Base-by-base conservation (phyloP, 2,113 vertebrate genomes). In the Gymnarchus niloticus region DNA sequence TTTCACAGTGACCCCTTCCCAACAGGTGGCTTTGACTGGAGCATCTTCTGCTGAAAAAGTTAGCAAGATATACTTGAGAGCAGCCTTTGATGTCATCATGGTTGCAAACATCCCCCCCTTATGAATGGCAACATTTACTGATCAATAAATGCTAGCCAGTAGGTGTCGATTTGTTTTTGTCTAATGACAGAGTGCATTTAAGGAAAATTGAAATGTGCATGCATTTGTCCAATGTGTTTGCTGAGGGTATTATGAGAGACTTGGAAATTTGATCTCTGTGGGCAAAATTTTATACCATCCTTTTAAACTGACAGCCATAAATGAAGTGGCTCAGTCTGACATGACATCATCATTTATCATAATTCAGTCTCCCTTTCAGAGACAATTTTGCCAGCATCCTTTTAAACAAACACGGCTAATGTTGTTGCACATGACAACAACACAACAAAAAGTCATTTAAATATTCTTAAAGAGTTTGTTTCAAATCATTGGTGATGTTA, bases 141-240 rank as follows among this genome's bases (percentile, higher is more conserved):
- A 82, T 89, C 9, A 80, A 85, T 77, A 85, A 61, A 59, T 89
- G 86, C 85, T 83, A 87, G 33, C 86, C 88, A 81, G 52, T 87
- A 89, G 12, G 84, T 57, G 14, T 6, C 3, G 41, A 14, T 73
- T 73, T 73, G 77, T 57, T 8, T 9, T 61, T 10, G 57, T 81
- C 59, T 6, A 17, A 52, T 82, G 77, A 82, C 46, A 69, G 1
- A 9, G 52, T 12, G 28, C 44, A 28, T 19, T 85, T 87, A 87
- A 81, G 84, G 88, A 87, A 10, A 23, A 76, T 51, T 85, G 25
- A 54, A 23, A 77, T 17, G 7, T 7, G 21, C 4, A 14, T 54
- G 19, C 37, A 23, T 17, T 28, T 21, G 28, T 37, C 65, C 5
- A 37, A 41, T 17, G 12, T 14, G 33, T 73, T 73, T 14, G 65